Conservation (phyloP, 1,140 invertebrate species). For the Drosophila sp. region DNA sequence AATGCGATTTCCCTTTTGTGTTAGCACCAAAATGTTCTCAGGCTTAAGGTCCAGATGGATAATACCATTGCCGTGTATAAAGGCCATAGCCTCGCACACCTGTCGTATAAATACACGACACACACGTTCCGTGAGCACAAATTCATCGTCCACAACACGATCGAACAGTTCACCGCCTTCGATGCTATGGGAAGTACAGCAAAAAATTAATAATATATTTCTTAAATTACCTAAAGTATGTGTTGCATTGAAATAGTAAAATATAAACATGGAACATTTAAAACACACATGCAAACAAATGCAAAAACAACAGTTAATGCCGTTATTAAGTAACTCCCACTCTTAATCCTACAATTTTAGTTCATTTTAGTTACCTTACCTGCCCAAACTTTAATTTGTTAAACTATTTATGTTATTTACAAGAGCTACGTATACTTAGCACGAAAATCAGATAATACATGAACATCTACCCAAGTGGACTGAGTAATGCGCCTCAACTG, state of each 20-base stretch:
- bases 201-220: background rate
- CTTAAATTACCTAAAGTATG: too few relatives aligned
- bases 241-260: too few relatives aligned
- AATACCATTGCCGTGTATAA: conserved; percentile 97
- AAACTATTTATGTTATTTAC: conserved; percentile 72
- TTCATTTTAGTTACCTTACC: conserved; percentile 54
- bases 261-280: conserved; percentile 13
- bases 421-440: conserved; percentile 59
- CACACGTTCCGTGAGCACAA: conserved; percentile 96
- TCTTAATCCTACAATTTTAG: conserved; percentile 29
- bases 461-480: conserved; percentile 60
- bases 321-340: conserved; percentile 33
- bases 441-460: conserved; percentile 83
- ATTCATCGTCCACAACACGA: conserved; percentile 98
- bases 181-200: conserved; percentile 88
- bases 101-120: conserved; percentile 98
- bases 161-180: conserved; percentile 99
- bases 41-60: conserved; percentile 99
- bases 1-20: conserved; percentile 97
- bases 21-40: conserved; percentile 98
- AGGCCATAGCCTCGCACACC: conserved; percentile 98
- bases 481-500: conserved; percentile 60
- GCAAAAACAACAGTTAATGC: conserved; percentile 40
- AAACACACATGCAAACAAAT: conserved; percentile 25
- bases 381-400: conserved; percentile 34